Evolutionary conservation across 2,113 vertebrate genomes (phyloP), one percentile per base, ranked within the genome.

Genomic region (Callipepla californica): DNA sequence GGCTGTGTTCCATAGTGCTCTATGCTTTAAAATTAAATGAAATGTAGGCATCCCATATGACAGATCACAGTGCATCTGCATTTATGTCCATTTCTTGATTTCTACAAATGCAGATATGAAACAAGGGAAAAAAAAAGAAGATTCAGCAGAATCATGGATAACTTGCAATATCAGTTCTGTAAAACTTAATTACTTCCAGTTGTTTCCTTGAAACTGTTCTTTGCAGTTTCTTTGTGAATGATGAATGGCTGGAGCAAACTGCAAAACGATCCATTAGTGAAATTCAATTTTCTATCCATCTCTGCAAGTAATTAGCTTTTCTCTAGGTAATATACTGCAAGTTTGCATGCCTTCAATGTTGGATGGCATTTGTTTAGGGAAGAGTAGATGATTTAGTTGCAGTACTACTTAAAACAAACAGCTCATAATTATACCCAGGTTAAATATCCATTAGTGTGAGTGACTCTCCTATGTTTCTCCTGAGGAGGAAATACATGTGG

Each of bases 291-390:
- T 83, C 72, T 74, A 34, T 36, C 86, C 69, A 65, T 51, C 15
- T 73, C 91, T 66, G 20, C 13, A 51, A 61, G 61, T 72, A 89
- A 90, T 92, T 86, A 92, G 57, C 69, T 92, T 93, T 88, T 40
- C 69, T 94, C 78, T 51, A 74, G 57, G 45, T 65, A 81, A 72
- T 16, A 20, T 51, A 77, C 38, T 51, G 72, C 30, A 72, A 68
- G 13, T 48, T 92, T 88, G 22, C 76, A 75, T 1, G 3, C n/a
- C 72, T 72, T 40, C 77, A 69, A 3, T 50, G 36, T 45, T 57
- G 12, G 17, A 63, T 58, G 77, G 36, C 90, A 83, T 47, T 90
- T 68, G 34, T 51, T 92, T 80, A 72, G 69, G 66, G 40, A 75
- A 90, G 47, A 85, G 50, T 16, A 80, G 72, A 40, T 15, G 61